Conservation (phyloP, 2,888 invertebrate species). For the Noctua janthe region DNA sequence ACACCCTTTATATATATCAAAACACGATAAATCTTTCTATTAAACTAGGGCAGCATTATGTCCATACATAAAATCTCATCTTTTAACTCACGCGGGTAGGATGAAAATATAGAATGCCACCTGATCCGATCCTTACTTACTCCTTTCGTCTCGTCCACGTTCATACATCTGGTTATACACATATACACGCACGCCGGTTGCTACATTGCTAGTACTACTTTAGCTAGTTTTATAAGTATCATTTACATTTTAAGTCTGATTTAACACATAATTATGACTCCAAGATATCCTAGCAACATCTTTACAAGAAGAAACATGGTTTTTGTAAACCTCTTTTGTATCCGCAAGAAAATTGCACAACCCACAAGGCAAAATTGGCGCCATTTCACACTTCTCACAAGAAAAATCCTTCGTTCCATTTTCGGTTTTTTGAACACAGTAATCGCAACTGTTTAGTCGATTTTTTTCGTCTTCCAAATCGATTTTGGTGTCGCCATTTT, state of each 20-base stretch:
- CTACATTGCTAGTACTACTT: not conserved
- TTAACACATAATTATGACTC: conserved; percentile 54
- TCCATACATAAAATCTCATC: not conserved
- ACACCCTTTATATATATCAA: too few species aligned
- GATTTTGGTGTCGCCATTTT: conserved; percentile 23
- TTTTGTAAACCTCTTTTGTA: conserved; percentile 49
- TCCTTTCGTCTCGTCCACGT: not conserved
- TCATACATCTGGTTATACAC: not conserved
- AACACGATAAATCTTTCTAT: too few species aligned
- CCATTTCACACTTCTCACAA: conserved; percentile 55
- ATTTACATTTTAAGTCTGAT: conserved; percentile 50
- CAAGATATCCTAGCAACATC: conserved; percentile 55
- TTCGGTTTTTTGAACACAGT: conserved; percentile 44
- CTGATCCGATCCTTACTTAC: too few species aligned
- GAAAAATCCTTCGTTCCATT: conserved; percentile 38
- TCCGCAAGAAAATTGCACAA: conserved; percentile 51
- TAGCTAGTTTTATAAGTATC: not conserved
- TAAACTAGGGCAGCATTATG: not conserved
- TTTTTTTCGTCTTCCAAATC: conserved; percentile 36
- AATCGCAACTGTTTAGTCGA: conserved; percentile 56
- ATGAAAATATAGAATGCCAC: not conserved
- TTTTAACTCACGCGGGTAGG: not conserved
- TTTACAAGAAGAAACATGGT: conserved; percentile 57
- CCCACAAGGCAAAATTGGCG: conserved; percentile 49
- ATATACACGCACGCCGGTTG: not conserved